Evolutionary conservation across 2,888 invertebrate genomes (phyloP).

Genomic region (Therioaphis trifolii): DNA sequence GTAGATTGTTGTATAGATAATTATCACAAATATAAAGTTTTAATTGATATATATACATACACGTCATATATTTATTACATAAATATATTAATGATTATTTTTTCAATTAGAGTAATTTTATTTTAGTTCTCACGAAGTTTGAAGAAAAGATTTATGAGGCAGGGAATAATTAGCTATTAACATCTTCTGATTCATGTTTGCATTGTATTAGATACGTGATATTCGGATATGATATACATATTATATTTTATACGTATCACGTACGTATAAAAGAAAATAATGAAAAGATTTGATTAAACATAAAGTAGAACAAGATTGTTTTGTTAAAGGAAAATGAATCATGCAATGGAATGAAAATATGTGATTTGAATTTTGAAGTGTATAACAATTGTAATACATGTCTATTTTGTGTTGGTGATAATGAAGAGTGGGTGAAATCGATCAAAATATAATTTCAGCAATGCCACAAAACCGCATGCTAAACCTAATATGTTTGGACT

Average conservation of each 20-base stretch:
- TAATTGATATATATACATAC: too few relatives aligned
- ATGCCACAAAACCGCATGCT: neutral
- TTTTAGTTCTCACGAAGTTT: constrained; percentile 36
- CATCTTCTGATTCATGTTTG: constrained; percentile 7
- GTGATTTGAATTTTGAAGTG: constrained; percentile 44
- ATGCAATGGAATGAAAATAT: constrained; percentile 17
- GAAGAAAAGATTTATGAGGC: constrained; percentile 1
- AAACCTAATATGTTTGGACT: neutral
- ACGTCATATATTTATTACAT: too few relatives aligned
- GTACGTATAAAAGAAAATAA: constrained; percentile 9
- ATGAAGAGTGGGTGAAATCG: neutral
- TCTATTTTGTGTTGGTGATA: neutral
- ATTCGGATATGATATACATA: too few relatives aligned
- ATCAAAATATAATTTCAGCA: neutral
- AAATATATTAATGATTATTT: too few relatives aligned
- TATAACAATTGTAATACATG: constrained; percentile 16
- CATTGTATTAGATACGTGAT: neutral
- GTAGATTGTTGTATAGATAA: too few relatives aligned
- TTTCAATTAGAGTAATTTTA: neutral
- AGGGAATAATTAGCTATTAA: constrained; percentile 18
- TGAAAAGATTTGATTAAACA: constrained; percentile 36
- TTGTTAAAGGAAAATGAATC: constrained; percentile 30
- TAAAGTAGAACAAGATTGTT: constrained; percentile 52
- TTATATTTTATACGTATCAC: too few relatives aligned
- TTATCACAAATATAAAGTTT: too few relatives aligned